These are phyloP conservation scores for Tragopan temminckii DNA, from an alignment of 2,797 vertebrate genomes.

Conservation along the genomic window DNA sequence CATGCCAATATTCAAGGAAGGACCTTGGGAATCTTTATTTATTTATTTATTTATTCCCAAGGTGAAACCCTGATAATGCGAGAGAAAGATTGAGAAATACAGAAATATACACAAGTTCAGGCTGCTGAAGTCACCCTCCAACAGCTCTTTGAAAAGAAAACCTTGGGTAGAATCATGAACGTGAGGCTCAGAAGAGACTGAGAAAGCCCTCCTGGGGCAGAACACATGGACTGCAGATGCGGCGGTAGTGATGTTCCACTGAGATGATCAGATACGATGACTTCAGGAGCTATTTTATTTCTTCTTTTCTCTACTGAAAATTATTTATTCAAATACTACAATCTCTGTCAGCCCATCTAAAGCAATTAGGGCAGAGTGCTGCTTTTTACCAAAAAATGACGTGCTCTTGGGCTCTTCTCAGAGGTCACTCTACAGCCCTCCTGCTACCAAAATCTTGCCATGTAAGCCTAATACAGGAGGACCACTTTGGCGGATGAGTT, in stretches of 20 bases:
- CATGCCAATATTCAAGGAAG: not conserved
- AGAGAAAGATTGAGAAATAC: not conserved
- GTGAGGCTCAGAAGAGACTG: not conserved
- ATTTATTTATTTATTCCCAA: not conserved
- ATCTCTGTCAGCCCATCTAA: not conserved
- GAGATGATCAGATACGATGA: rapidly evolving
- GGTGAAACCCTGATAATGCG: not conserved
- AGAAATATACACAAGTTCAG: not conserved
- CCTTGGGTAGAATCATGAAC: not conserved
- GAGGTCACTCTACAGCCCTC: not conserved
- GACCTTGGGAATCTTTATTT: not conserved
- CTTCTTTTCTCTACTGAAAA: not conserved
- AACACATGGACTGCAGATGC: rapidly evolving
- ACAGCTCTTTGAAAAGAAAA: not conserved
- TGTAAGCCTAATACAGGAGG: not conserved
- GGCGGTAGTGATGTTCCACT: too few relatives aligned
- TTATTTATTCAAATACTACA: not conserved
- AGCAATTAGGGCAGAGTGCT: not conserved
- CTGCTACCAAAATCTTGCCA: not conserved
- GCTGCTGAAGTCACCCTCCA: not conserved
- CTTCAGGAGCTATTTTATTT: not conserved
- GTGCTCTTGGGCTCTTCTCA: too few relatives aligned
- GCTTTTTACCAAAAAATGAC: not conserved
- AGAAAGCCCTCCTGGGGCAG: not conserved
- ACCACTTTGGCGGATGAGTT: not conserved